Conservation (phyloP, 2,113 vertebrate genomes). For the Prochilodus magdalenae region DNA sequence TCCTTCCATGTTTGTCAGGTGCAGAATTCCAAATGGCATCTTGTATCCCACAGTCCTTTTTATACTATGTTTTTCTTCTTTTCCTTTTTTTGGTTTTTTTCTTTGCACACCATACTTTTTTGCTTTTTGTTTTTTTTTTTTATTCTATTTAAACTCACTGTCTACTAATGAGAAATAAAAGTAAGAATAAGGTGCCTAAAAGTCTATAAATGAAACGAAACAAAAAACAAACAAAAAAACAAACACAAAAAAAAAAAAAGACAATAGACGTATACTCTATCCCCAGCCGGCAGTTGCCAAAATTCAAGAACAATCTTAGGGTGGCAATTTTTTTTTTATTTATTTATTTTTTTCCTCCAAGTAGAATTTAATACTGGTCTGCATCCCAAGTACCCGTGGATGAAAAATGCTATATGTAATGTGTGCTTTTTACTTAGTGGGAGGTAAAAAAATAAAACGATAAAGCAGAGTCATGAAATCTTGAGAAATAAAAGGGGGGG, state of each 20-base stretch:
- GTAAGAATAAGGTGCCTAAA: conserved; percentile 79
- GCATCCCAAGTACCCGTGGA: conserved; percentile 77
- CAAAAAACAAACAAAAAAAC: conserved; percentile 39
- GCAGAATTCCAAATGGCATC: conserved; percentile 80
- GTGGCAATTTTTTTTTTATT: conserved; percentile 68
- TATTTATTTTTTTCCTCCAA: conserved; percentile 26
- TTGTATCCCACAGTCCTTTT: conserved; percentile 73
- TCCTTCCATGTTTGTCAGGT: conserved; percentile 68
- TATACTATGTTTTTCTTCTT: conserved; percentile 61
- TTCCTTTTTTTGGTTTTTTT: conserved; percentile 27
- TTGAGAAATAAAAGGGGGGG: conserved; percentile 58
- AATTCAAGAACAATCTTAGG: conserved; percentile 74
- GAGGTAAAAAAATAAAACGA: conserved; percentile 65
- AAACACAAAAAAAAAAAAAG: conserved; percentile 20
- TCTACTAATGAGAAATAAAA: conserved; percentile 76
- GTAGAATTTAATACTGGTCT: conserved; percentile 79
- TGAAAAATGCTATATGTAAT: conserved; percentile 79
- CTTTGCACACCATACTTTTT: conserved; percentile 64
- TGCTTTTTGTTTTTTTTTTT: conserved; percentile 27
- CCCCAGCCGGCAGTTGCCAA: conserved; percentile 70
- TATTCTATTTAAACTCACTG: conserved; percentile 66
- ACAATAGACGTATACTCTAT: conserved; percentile 66
- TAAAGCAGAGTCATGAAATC: conserved; percentile 49
- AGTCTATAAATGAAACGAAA: conserved; percentile 69
- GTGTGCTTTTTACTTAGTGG: conserved; percentile 78